These are phyloP conservation scores for Yponomeuta cagnagella DNA, from an alignment of 2,888 invertebrate species.

Conservation along the genomic window DNA sequence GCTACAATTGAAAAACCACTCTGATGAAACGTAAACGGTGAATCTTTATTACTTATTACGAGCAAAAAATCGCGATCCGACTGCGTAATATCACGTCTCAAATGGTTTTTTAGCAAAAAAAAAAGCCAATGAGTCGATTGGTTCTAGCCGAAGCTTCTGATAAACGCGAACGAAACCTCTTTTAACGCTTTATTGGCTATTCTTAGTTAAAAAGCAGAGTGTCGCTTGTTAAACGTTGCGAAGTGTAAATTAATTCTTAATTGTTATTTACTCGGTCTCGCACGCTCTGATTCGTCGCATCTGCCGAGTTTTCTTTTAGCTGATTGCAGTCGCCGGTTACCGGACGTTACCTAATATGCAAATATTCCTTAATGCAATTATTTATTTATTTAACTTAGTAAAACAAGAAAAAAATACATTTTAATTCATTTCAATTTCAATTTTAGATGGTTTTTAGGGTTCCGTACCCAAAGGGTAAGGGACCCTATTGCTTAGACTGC, in stretches of 20 bases:
- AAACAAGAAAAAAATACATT: too few relatives aligned
- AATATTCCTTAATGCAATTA: neutral
- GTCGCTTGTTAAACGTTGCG: neutral
- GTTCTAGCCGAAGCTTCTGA: neutral
- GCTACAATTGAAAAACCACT: neutral
- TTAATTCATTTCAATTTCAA: too few relatives aligned
- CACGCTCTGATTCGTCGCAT: neutral
- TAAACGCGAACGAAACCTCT: neutral
- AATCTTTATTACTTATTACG: neutral
- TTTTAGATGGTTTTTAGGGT: too few relatives aligned
- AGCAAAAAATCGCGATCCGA: neutral
- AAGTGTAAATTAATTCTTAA: neutral
- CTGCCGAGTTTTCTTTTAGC: neutral
- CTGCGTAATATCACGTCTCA: neutral
- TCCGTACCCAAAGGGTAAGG: too few relatives aligned
- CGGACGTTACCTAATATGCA: neutral
- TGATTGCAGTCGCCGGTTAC: neutral
- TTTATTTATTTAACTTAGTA: neutral
- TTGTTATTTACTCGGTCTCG: neutral
- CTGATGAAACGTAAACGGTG: neutral
- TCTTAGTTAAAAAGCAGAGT: neutral
- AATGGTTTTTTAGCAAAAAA: neutral
- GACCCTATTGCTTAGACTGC: too few relatives aligned
- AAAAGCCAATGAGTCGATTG: neutral
- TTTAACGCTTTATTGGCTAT: neutral